Conservation (phyloP, 92 coral and sea anemone species). For the Phymanthus crucifer region DNA sequence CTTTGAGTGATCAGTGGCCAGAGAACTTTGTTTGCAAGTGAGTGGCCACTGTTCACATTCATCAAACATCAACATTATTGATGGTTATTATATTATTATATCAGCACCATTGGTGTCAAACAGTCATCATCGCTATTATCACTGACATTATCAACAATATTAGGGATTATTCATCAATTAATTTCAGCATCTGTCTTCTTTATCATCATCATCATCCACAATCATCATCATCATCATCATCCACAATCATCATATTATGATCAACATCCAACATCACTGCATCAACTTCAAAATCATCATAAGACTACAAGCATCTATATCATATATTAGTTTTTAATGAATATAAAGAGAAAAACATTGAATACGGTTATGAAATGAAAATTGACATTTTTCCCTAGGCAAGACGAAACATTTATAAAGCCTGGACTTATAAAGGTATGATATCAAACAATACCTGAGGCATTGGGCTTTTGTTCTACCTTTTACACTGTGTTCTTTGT, state of each 20-base stretch:
- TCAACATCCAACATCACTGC: no score
- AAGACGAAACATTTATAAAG: not conserved
- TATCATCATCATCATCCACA: not conserved
- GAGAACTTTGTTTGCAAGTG: conserved; percentile 24
- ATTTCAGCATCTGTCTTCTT: not conserved
- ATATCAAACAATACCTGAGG: not conserved
- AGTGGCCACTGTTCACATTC: conserved; percentile 4
- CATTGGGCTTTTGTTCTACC: no score
- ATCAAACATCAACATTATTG: not conserved
- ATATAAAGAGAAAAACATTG: not conserved
- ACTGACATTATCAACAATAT: not conserved
- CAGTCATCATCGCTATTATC: not conserved
- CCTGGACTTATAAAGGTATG: conserved; percentile 1
- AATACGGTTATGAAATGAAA: not conserved
- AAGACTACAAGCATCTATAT: not conserved
- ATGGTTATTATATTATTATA: not conserved
- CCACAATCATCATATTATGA: no score
- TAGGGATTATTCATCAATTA: not conserved
- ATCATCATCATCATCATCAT: not conserved
- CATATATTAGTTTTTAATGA: no score
- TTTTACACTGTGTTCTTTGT: no score
- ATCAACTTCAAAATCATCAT: not conserved
- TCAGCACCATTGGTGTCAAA: not conserved
- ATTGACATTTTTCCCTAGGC: not conserved
- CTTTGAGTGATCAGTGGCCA: conserved; percentile 19